These are phyloP conservation scores for Aricia agestis DNA, from an alignment of 1,140 invertebrate genomes.

Conservation along the genomic window DNA sequence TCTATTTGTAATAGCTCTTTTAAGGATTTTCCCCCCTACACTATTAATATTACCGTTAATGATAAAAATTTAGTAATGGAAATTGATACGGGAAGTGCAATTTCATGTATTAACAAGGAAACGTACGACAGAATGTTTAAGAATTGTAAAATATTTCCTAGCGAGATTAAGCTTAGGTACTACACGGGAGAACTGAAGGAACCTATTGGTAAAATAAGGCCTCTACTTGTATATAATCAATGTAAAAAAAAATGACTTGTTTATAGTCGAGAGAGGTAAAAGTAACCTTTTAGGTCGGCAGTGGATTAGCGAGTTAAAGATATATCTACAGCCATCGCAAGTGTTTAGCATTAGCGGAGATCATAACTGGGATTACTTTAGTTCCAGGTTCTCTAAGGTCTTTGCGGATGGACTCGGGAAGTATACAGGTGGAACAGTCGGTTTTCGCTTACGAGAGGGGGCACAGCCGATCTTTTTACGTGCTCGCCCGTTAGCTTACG, in stretches of 20 bases:
- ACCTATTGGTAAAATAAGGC: slow-evolving; percentile 29
- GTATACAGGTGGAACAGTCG: slow-evolving; percentile 35
- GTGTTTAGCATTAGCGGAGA: not conserved
- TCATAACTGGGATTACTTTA: slow-evolving; percentile 28
- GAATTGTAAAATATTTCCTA: slow-evolving; percentile 17
- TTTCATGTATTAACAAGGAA: slow-evolving; percentile 36
- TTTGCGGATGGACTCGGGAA: slow-evolving; percentile 37
- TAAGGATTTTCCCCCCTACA: slow-evolving; percentile 28
- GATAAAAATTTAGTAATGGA: slow-evolving; percentile 30
- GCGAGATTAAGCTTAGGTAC: slow-evolving; percentile 27
- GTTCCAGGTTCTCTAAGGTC: slow-evolving; percentile 40
- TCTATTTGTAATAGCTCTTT: slow-evolving; percentile 16
- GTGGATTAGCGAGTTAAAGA: slow-evolving; percentile 31
- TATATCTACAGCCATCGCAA: slow-evolving; percentile 18
- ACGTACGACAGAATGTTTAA: slow-evolving; percentile 26
- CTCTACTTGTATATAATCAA: slow-evolving; percentile 24
- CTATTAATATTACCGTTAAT: slow-evolving; percentile 27
- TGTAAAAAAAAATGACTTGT: slow-evolving; percentile 32
- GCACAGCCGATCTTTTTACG: slow-evolving; percentile 37
- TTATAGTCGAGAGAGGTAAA: slow-evolving; percentile 31
- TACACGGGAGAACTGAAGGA: slow-evolving; percentile 34
- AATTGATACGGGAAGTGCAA: slow-evolving; percentile 35
- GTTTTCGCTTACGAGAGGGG: slow-evolving; percentile 23
- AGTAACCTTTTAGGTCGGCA: slow-evolving; percentile 37
- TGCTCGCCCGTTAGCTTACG: slow-evolving; percentile 39